These are phyloP conservation scores for Plodia interpunctella DNA, from an alignment of 1,140 invertebrate genomes.

Conservation along the genomic window DNA sequence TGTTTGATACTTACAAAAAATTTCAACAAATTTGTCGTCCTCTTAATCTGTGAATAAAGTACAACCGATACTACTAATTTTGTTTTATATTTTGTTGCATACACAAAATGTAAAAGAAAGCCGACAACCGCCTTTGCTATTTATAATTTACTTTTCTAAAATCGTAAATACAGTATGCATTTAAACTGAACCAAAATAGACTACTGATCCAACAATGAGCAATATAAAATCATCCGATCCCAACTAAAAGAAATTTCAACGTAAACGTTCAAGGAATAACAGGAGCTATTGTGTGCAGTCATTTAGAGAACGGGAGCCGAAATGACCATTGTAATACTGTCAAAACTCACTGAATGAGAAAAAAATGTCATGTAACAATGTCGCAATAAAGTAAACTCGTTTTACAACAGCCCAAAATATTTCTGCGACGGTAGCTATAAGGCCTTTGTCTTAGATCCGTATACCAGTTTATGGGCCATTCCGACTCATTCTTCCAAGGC, in stretches of 20 bases:
- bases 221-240: not conserved
- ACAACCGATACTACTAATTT: too few species aligned
- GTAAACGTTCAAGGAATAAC: not conserved
- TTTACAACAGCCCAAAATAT: conserved; percentile 63
- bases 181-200: not conserved
- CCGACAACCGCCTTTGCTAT: not conserved
- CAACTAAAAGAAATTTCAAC: not conserved
- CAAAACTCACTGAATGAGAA: conserved; percentile 56
- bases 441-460: conserved; percentile 59
- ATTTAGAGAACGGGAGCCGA: conserved; percentile 55
- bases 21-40: too few species aligned
- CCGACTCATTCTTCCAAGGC: conserved; percentile 52
- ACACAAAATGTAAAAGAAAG: not conserved
- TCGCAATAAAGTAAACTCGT: conserved; percentile 53
- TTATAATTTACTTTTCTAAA: too few species aligned
- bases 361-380: conserved; percentile 55
- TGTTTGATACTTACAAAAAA: too few species aligned
- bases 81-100: too few species aligned
- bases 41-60: too few species aligned
- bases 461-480: conserved; percentile 61
- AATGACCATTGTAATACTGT: conserved; percentile 53
- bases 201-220: conserved; percentile 2
- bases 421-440: conserved; percentile 51
- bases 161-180: not conserved
- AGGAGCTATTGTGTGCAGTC: conserved; percentile 18